Conservation (phyloP, 1,140 invertebrate genomes). For the Sycobia sp. region DNA sequence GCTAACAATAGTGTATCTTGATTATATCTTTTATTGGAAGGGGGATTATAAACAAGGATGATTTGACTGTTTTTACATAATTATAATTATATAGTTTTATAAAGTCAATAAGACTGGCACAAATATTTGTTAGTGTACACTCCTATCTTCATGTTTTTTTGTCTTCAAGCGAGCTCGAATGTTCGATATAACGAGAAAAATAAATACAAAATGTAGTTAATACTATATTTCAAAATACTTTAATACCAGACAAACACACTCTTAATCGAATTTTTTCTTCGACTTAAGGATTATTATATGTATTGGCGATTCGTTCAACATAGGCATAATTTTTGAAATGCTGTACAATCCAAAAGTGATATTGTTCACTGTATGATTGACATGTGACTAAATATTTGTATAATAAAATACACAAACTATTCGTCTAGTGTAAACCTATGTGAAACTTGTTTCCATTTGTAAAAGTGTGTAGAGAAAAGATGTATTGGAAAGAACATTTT, state of each 20-base stretch:
- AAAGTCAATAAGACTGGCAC: no score
- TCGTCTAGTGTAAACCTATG: not conserved
- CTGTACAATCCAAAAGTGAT: not conserved
- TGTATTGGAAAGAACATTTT: not conserved
- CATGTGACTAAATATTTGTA: not conserved
- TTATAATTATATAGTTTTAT: no score
- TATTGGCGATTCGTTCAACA: not conserved
- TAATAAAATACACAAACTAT: not conserved
- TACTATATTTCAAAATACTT: not conserved
- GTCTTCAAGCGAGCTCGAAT: conserved; percentile 17
- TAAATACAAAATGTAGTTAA: not conserved
- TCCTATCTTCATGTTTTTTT: no score
- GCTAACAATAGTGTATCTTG: no score
- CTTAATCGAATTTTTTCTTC: not conserved
- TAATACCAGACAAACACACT: not conserved
- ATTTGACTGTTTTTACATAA: no score
- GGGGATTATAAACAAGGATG: no score
- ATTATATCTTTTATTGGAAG: no score
- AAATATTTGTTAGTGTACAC: no score
- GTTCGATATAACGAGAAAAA: conserved; percentile 25
- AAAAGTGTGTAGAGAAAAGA: not conserved
- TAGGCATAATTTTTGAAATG: conserved; percentile 20
- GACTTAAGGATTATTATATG: not conserved
- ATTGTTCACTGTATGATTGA: not conserved
- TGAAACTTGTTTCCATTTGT: conserved; percentile 7